Percentiles rank a stretch among this genome's conserved stretches.
These are phyloP conservation scores for Limnodromus scolopaceus DNA, from an alignment of 2,797 vertebrate genomes.

Conservation along the genomic window DNA sequence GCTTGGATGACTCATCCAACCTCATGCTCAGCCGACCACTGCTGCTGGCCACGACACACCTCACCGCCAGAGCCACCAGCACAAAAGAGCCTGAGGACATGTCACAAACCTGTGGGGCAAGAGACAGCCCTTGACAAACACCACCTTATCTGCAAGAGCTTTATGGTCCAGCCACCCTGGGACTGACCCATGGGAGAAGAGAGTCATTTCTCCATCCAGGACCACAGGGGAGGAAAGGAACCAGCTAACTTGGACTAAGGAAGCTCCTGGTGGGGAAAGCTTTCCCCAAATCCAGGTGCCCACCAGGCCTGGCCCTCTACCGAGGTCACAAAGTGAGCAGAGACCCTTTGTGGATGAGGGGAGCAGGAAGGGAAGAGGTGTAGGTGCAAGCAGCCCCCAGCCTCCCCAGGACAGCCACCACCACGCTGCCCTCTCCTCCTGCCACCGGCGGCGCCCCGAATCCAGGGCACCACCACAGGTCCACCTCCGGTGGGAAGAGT, in stretches of 20 bases:
- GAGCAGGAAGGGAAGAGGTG: not conserved
- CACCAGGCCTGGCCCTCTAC: not conserved
- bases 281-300: not conserved
- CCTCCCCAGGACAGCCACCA: not conserved
- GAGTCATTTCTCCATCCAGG: not conserved
- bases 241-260: fast-evolving
- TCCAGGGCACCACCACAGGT: not conserved
- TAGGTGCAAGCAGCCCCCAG: not conserved
- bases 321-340: fast-evolving
- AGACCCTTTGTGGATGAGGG: not conserved
- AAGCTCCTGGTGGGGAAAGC: not conserved
- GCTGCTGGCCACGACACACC: not conserved
- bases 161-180: not conserved
- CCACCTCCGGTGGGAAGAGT: conserved; percentile 4
- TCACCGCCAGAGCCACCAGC: fast-evolving
- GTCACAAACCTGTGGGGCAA: fast-evolving
- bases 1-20: too few species aligned
- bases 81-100: not conserved
- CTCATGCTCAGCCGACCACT: not conserved
- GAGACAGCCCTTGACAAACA: not conserved
- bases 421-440: not conserved
- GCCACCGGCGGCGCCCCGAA: not conserved
- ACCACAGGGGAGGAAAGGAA: not conserved
- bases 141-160: not conserved
- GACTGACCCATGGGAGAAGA: not conserved